Base-by-base conservation (phyloP, 2,797 vertebrate genomes). In the Falco rusticolus region DNA sequence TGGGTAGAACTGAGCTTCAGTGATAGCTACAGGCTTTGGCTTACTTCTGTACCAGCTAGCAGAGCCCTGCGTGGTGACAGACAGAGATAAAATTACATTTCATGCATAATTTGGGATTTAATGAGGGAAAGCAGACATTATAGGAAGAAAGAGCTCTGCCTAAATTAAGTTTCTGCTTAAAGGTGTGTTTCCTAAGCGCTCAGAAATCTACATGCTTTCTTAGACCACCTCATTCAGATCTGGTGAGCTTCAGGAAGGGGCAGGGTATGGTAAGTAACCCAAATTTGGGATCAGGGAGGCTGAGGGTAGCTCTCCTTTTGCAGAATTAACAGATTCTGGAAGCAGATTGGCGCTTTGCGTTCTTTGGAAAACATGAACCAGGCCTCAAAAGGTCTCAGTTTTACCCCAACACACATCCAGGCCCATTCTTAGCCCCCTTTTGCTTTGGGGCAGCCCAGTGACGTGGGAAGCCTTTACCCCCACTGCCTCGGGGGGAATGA, bases 11-110 rank as follows among this genome's bases (percentile, higher is more conserved):
- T 39, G n/a, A 90, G 28, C 24, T 84, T 53, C 4, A 5, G 69
- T 53, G 68, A 64, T 47, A 86, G 69, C 57, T 90, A 24, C 13
- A 28, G 85, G 61, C 24, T 89, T 88, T 82, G 74, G 63, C 45
- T 95, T 56, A 29, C 48, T 93, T 74, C 59, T 85, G 34, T 41
- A 72, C 47, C 43, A 87, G 47, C 6, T 22, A 0, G 77, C 65
- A 78, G 69, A 85, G 53, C 60, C 20, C 24, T 4, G 21, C 28
- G 28, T 31, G n/a, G 79, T 88, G 90, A 81, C n/a, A 94, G 94
- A 91, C 64, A 63, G 61, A 87, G 71, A 87, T 45, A 93, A 96
- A 94, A 90, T 82, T 84, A 88, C 34, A 72, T 61, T 69, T 83
- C 31, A n/a, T 81, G 39, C 50, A 59, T 87, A 89, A 76, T 90